These are phyloP conservation scores for Upupa epops DNA, from an alignment of 2,113 vertebrate genomes.

Conservation along the genomic window DNA sequence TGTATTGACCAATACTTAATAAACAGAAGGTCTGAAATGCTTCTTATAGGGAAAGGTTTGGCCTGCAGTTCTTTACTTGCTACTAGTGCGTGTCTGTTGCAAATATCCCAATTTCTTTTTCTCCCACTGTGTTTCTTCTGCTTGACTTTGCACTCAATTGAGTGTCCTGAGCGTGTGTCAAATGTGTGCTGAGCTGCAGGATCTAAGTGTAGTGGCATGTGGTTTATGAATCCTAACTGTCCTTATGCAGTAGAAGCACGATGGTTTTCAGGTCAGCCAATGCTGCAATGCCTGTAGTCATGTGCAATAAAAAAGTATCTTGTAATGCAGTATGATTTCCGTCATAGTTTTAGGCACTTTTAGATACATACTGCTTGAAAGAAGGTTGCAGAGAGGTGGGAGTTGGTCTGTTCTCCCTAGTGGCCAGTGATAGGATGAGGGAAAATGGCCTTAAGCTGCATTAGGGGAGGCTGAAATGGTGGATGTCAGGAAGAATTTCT, in stretches of 20 bases:
- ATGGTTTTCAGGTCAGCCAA: neutral
- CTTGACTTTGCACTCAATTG: neutral
- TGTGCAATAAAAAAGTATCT: neutral
- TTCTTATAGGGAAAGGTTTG: neutral
- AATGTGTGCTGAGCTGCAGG: neutral
- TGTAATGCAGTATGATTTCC: fast-evolving
- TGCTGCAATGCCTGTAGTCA: neutral
- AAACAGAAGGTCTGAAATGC: neutral
- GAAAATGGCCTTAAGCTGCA: too few species aligned
- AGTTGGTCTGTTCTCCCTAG: too few species aligned
- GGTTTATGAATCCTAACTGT: neutral
- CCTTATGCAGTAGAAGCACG: neutral
- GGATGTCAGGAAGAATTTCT: too few species aligned
- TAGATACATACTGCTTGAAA: neutral
- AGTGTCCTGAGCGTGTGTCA: neutral
- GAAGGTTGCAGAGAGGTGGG: too few species aligned
- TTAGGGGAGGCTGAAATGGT: too few species aligned
- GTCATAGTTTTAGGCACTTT: neutral
- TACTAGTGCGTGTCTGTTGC: neutral
- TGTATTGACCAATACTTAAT: neutral
- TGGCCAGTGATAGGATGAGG: too few species aligned
- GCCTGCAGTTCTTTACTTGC: neutral
- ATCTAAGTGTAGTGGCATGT: too few species aligned
- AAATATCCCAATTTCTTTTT: neutral
- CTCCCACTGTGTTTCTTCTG: neutral